Percentiles rank a stretch among this genome's conserved stretches.
Conservation (phyloP, 1,140 invertebrate genomes). For the Drosophila miranda region DNA sequence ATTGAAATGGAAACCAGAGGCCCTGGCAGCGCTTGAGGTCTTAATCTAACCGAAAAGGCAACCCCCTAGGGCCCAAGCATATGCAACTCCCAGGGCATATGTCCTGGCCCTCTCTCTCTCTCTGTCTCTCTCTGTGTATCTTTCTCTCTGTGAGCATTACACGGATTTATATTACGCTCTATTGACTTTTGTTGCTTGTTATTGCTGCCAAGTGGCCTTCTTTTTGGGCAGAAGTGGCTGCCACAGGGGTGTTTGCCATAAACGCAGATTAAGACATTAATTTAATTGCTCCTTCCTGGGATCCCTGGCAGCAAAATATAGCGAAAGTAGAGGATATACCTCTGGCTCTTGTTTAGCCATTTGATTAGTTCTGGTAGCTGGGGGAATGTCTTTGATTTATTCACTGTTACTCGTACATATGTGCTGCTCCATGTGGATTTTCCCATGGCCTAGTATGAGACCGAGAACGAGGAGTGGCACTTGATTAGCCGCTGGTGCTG, state of each 20-base stretch:
- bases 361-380: slow-evolving; percentile 44
- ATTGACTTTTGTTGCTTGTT: slow-evolving; percentile 71
- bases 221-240: slow-evolving; percentile 48
- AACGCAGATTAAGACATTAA: slow-evolving; percentile 80
- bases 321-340: slow-evolving; percentile 4
- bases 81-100: slow-evolving; percentile 64
- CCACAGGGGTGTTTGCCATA: slow-evolving; percentile 67
- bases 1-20: slow-evolving; percentile 50
- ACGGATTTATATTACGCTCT: slow-evolving; percentile 81
- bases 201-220: slow-evolving; percentile 64
- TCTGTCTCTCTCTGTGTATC: background rate
- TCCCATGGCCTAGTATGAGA: slow-evolving; percentile 50
- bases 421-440: slow-evolving; percentile 54
- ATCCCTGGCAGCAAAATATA: background rate
- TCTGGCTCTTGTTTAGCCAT: slow-evolving; percentile 51
- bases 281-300: slow-evolving; percentile 70
- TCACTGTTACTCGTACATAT: slow-evolving; percentile 13
- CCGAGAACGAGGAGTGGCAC: slow-evolving; percentile 45
- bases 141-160: slow-evolving; percentile 50
- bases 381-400: slow-evolving; percentile 53
- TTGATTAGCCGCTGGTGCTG: slow-evolving; percentile 40
- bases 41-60: slow-evolving; percentile 80
- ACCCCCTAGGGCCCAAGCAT: slow-evolving; percentile 64
- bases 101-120: slow-evolving; percentile 18
- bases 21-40: slow-evolving; percentile 65